Percentiles rank a stretch among this genome's conserved stretches.
Evolutionary conservation across 2,113 vertebrate species (phyloP).

Genomic region (Saguinus imperator): DNA sequence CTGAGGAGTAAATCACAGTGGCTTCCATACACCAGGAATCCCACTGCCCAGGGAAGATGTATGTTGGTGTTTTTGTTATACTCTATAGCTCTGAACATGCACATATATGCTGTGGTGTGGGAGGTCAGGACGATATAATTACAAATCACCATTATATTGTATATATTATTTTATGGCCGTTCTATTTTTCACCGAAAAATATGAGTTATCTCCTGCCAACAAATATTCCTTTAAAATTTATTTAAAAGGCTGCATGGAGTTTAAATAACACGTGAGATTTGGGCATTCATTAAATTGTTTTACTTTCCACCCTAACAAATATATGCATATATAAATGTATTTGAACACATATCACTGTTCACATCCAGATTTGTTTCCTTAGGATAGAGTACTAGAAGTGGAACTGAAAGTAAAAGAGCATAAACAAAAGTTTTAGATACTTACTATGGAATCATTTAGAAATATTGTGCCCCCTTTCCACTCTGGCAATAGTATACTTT

Average conservation of each 20-base stretch:
- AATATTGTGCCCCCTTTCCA: conserved; percentile 38
- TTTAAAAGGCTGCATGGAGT: background rate
- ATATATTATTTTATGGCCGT: background rate
- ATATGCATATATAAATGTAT: background rate
- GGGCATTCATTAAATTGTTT: background rate
- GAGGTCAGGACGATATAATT: background rate
- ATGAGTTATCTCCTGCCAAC: background rate
- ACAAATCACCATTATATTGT: background rate
- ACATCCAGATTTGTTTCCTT: conserved; percentile 1
- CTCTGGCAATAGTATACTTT: conserved; percentile 17
- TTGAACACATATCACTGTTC: background rate
- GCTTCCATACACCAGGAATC: background rate
- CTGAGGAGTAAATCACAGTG: background rate
- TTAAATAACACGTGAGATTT: background rate
- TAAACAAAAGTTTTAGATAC: conserved; percentile 24
- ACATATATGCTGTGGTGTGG: background rate
- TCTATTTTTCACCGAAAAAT: conserved; percentile 38
- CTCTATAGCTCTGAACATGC: background rate
- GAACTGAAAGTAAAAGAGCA: background rate
- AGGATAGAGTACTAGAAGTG: background rate
- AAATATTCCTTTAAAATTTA: conserved; percentile 35
- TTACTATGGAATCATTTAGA: conserved; percentile 40
- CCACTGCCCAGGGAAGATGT: background rate
- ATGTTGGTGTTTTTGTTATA: background rate
- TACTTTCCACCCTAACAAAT: conserved; percentile 29